Conservation (phyloP, 2,797 vertebrate species). For the Platalea minor region DNA sequence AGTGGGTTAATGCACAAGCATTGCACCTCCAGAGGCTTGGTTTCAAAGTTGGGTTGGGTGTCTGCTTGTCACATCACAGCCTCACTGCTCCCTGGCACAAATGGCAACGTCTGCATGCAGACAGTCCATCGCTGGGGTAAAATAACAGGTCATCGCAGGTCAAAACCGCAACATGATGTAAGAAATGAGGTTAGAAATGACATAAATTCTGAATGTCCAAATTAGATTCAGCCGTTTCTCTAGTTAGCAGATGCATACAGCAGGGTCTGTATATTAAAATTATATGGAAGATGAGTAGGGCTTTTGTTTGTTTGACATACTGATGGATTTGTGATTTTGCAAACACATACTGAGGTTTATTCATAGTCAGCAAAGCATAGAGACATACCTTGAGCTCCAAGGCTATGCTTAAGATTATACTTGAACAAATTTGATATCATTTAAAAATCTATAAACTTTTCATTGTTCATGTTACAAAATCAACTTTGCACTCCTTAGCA, state of each 20-base stretch:
- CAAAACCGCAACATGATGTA: neutral
- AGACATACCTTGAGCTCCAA: neutral
- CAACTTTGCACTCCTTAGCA: neutral
- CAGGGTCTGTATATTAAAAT: neutral
- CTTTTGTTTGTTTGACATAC: neutral
- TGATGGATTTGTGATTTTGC: neutral
- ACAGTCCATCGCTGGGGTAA: neutral
- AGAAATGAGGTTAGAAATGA: neutral
- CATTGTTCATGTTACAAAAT: neutral
- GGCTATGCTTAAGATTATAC: neutral
- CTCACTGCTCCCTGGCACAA: neutral
- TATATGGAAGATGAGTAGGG: fast-evolving
- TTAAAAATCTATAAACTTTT: neutral
- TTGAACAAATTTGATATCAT: neutral
- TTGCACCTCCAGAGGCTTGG: neutral
- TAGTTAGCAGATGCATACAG: neutral
- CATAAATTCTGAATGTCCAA: neutral
- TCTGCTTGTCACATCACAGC: neutral
- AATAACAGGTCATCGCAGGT: neutral
- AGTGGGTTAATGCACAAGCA: neutral
- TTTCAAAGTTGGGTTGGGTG: neutral
- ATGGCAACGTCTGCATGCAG: neutral
- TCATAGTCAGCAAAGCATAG: neutral
- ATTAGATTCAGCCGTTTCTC: neutral
- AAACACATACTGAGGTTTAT: neutral